Evolutionary conservation across 2,113 vertebrate genomes (phyloP).

Genomic region (Podarcis muralis): DNA sequence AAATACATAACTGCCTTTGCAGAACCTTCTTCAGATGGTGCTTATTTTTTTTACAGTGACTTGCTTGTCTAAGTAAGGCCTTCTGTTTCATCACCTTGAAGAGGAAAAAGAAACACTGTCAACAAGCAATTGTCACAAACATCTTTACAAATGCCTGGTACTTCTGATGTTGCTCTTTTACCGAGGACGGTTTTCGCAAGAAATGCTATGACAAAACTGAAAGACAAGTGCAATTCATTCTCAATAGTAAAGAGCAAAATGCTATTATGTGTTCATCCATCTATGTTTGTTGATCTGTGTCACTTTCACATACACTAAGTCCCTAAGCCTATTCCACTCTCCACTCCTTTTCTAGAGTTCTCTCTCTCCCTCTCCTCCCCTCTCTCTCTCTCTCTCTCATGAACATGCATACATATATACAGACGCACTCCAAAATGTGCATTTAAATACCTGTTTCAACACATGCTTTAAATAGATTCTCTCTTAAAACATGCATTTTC

Average conservation of each 20-base stretch:
- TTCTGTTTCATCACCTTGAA: constrained; percentile 40
- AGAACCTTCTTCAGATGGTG: constrained; percentile 2
- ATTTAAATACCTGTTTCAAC: no score
- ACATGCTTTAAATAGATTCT: no score
- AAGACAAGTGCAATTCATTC: not conserved
- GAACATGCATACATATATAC: no score
- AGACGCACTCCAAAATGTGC: no score
- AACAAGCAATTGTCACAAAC: constrained; percentile 25
- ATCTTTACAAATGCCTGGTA: not conserved
- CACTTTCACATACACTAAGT: not conserved
- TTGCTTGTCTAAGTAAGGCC: constrained; percentile 18
- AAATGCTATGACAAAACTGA: constrained; percentile 10
- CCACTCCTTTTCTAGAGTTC: no score
- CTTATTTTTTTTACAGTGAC: not conserved
- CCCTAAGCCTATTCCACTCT: no score
- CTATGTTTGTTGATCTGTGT: not conserved
- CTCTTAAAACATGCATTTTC: no score
- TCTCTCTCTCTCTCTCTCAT: no score
- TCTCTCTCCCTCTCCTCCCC: no score
- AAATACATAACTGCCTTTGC: constrained; percentile 31
- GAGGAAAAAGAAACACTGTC: constrained; percentile 40
- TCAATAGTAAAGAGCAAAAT: not conserved
- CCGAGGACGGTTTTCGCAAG: not conserved
- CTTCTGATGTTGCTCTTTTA: constrained; percentile 8
- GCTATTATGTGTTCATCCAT: not conserved